A percentile compares a stretch with the other conserved stretches of the same genome.
phyloP scores from a whole-genome alignment of 2,888 invertebrate species.

The Hylaea fasciaria region DNA sequence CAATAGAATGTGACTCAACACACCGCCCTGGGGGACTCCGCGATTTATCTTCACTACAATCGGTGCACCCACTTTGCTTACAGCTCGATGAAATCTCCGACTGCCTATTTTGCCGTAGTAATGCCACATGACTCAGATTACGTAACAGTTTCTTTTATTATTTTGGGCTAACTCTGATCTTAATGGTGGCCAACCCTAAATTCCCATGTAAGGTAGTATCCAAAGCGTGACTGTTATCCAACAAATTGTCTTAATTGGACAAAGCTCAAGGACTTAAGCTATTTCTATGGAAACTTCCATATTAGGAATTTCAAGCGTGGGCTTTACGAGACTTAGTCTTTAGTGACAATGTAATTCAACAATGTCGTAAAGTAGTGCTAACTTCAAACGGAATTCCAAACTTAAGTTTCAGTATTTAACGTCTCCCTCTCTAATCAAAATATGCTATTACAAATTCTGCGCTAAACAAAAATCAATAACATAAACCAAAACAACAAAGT shows the following conservation, averaged over 20 bases:
- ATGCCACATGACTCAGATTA: slow-evolving; percentile 7
- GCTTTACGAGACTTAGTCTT: no score
- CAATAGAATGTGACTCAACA: slow-evolving; percentile 14
- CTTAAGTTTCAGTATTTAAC: no score
- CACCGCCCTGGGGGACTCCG: slow-evolving; percentile 23
- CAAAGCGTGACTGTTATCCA: slow-evolving; percentile 33
- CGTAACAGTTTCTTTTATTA: slow-evolving; percentile 21
- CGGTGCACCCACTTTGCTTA: slow-evolving; percentile 5
- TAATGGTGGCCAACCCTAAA: slow-evolving; percentile 42
- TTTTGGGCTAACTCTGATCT: slow-evolving; percentile 58
- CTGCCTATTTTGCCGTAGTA: slow-evolving; percentile 28
- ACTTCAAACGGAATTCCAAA: no score
- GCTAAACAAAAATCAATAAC: no score
- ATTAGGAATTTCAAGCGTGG: slow-evolving; percentile 7
- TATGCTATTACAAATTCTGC: no score
- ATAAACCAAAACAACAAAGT: background rate
- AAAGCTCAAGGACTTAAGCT: slow-evolving; percentile 3
- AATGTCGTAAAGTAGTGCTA: background rate
- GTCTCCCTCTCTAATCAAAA: no score
- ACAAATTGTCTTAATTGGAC: slow-evolving; percentile 18
- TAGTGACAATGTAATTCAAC: background rate
- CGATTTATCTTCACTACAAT: slow-evolving; percentile 9
- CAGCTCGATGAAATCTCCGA: slow-evolving; percentile 7
- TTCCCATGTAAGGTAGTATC: slow-evolving; percentile 29
- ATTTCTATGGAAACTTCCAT: slow-evolving; percentile 10